A percentile compares a stretch with the other conserved stretches of the same genome.
Evolutionary conservation across 2,113 vertebrate genomes (phyloP).

Genomic region (Ornithorhynchus anatinus): DNA sequence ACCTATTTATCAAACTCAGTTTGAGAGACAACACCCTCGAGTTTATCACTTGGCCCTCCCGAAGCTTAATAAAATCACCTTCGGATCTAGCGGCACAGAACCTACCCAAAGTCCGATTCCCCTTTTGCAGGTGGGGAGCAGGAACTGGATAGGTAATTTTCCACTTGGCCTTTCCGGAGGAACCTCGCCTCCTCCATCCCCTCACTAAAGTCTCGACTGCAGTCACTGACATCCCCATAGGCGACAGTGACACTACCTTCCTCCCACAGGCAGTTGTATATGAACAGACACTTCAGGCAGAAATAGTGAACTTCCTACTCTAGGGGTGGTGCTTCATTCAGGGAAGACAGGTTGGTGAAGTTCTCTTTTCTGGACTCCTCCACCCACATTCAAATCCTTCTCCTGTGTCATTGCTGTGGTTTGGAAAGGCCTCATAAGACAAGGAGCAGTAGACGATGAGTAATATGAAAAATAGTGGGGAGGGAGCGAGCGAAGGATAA

Average conservation of each 20-base stretch:
- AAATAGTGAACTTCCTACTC: not conserved
- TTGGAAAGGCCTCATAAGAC: not conserved
- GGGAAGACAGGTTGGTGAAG: constrained; percentile 44
- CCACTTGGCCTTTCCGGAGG: constrained; percentile 16
- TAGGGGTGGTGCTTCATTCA: constrained; percentile 1
- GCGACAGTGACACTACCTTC: not conserved
- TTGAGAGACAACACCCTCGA: not conserved
- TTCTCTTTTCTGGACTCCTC: not conserved
- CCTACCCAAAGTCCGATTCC: constrained; percentile 27
- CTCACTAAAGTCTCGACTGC: constrained; percentile 51
- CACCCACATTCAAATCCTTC: not conserved
- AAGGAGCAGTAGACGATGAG: not conserved
- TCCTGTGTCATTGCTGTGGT: not conserved
- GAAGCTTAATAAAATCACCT: not conserved
- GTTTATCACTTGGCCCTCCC: not conserved
- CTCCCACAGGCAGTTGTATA: not conserved
- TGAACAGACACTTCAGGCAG: not conserved
- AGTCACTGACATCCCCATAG: not conserved
- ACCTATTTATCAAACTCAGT: not conserved
- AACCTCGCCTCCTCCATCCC: constrained; percentile 46
- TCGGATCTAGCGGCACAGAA: not conserved
- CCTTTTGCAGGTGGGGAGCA: not conserved
- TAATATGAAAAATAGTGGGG: not conserved
- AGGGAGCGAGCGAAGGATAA: not conserved
- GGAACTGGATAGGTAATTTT: too few species aligned